A percentile compares a stretch with the other conserved stretches of the same genome.
These are phyloP conservation scores for Zosterops hypoxanthus DNA, from an alignment of 2,113 vertebrate genomes.

Conservation along the genomic window DNA sequence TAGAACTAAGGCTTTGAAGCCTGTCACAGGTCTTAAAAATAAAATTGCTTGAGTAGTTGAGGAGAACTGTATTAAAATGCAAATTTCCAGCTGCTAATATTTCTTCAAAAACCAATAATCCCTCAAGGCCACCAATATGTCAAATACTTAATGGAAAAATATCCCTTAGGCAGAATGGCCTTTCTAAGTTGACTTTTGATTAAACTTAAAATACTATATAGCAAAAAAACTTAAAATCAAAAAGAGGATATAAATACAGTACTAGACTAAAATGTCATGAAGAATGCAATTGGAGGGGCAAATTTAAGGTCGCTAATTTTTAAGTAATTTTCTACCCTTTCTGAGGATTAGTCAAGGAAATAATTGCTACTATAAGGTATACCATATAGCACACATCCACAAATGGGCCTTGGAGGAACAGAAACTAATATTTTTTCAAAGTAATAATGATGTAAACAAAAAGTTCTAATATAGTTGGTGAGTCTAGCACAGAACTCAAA, in stretches of 20 bases:
- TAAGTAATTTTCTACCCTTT: constrained; percentile 58
- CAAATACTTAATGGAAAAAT: constrained; percentile 99
- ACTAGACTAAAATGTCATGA: constrained; percentile 74
- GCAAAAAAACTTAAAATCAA: constrained; percentile 80
- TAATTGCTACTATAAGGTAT: constrained; percentile 52
- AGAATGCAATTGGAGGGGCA: constrained; percentile 48
- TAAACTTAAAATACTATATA: constrained; percentile 91
- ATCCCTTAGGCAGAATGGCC: constrained; percentile 93
- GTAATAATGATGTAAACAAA: not conserved
- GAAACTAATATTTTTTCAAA: not conserved
- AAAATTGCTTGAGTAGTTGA: constrained; percentile 96
- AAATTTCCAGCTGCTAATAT: constrained; percentile 99
- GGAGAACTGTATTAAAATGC: constrained; percentile 99
- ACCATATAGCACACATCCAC: not conserved
- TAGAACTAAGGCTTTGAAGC: constrained; percentile 87
- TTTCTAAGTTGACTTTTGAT: constrained; percentile 97
- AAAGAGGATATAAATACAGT: constrained; percentile 76
- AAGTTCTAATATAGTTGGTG: not conserved
- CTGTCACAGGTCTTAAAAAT: constrained; percentile 91
- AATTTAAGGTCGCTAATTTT: constrained; percentile 64
- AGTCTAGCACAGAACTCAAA: not conserved
- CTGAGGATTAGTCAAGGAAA: constrained; percentile 62
- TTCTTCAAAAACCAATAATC: constrained; percentile 99
- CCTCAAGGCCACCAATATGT: constrained; percentile 99
- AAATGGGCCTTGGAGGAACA: not conserved